phyloP scores from a whole-genome alignment of 2,888 invertebrate genomes.

The Pristionchus maxplancki region DNA sequence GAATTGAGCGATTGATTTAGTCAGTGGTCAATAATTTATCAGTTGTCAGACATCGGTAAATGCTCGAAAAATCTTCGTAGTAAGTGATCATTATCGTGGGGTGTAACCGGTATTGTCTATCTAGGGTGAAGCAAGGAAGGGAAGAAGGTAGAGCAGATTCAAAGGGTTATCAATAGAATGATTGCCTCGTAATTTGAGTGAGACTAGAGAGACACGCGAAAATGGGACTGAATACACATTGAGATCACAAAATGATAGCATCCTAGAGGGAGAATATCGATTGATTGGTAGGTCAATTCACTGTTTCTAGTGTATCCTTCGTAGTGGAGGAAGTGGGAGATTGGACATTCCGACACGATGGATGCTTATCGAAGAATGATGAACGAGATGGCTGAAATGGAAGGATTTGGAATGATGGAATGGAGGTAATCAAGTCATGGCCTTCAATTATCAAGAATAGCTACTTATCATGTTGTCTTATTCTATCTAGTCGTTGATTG shows the following conservation, averaged over 20 bases:
- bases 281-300: constrained; percentile 11
- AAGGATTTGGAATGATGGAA: not conserved
- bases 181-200: constrained; percentile 12
- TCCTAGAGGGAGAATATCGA: not conserved
- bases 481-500: no score
- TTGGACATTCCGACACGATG: constrained; percentile 63
- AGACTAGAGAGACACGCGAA: constrained; percentile 9
- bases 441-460: not conserved
- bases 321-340: constrained; percentile 57
- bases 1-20: not conserved
- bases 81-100: constrained; percentile 2
- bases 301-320: constrained; percentile 55
- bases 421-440: not conserved
- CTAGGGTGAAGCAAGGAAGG: not conserved
- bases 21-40: constrained; percentile 35
- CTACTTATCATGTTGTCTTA: not conserved
- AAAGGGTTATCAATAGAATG: not conserved
- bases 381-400: constrained; percentile 66
- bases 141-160: not conserved
- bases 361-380: constrained; percentile 70
- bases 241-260: constrained; percentile 6
- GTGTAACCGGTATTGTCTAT: constrained; percentile 14
- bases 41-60: constrained; percentile 13
- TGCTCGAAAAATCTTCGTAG: constrained; percentile 6
- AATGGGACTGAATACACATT: not conserved